A percentile compares a stretch with the other conserved stretches of the same genome.
Conservation (phyloP, 2,113 vertebrate genomes). For the Tragelaphus imberbis region DNA sequence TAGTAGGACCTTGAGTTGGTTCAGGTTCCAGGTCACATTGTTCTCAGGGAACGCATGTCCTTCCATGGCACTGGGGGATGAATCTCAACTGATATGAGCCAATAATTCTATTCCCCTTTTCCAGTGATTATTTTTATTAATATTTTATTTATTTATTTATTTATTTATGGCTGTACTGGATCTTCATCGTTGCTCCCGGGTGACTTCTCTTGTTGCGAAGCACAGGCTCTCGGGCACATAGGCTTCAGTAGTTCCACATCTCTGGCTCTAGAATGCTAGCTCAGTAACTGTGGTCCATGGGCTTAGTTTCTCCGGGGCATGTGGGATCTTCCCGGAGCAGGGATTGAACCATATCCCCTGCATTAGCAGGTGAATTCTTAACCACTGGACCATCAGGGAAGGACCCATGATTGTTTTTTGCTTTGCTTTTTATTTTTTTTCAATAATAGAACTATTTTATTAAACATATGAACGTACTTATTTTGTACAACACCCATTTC, state of each 20-base stretch:
- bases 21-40: background rate
- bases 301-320: accelerated
- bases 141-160: background rate
- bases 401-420: background rate
- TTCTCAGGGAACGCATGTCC: background rate
- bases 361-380: background rate
- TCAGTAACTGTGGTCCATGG: background rate
- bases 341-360: background rate
- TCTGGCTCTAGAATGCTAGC: background rate
- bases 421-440: background rate
- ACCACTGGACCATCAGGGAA: background rate
- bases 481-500: no score
- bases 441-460: no score
- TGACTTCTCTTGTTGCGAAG: background rate
- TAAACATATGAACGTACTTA: no score
- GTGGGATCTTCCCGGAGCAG: background rate
- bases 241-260: background rate
- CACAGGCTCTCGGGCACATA: background rate
- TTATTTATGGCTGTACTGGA: background rate
- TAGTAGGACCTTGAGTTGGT: background rate
- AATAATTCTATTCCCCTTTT: background rate
- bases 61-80: background rate
- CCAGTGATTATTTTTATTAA: background rate
- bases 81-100: background rate
- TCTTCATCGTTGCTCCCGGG: background rate